A percentile compares a stretch with the other conserved stretches of the same genome.
These are phyloP conservation scores for Aphis gossypii DNA, from an alignment of 1,140 invertebrate species.

Conservation along the genomic window DNA sequence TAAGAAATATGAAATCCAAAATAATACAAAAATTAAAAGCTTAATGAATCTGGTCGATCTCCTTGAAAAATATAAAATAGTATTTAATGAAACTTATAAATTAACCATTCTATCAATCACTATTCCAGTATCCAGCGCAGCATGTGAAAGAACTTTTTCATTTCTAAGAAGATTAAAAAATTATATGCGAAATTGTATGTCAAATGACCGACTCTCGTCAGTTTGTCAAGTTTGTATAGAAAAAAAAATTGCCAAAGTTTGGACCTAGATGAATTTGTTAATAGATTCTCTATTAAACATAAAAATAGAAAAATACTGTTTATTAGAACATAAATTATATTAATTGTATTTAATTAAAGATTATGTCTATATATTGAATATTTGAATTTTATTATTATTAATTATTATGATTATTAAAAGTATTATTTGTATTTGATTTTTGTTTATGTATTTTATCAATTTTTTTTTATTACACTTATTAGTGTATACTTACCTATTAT, in stretches of 20 bases:
- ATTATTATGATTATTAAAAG: background rate
- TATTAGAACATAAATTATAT: constrained; percentile 21
- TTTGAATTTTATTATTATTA: constrained; percentile 5
- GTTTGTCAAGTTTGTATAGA: no score
- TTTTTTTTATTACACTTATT: background rate
- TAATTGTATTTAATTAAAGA: background rate
- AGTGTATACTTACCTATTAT: no score
- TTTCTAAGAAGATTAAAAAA: no score
- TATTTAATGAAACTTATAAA: constrained; percentile 35
- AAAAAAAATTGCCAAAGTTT: background rate
- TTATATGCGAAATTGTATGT: no score
- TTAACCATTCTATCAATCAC: constrained; percentile 14
- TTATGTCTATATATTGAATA: background rate
- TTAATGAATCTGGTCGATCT: constrained; percentile 10
- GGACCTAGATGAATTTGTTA: constrained; percentile 7
- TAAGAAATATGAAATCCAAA: no score
- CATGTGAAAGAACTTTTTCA: constrained; percentile 15
- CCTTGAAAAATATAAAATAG: constrained; percentile 13
- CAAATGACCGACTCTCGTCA: no score
- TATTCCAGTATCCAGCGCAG: constrained; percentile 5
- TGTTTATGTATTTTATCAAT: background rate
- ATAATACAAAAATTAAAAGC: no score
- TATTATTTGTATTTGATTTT: constrained; percentile 15
- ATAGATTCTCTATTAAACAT: constrained; percentile 11
- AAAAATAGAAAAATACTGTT: background rate